These are phyloP conservation scores for Pseudomyrmex gracilis DNA, from an alignment of 1,140 invertebrate genomes.

Conservation along the genomic window DNA sequence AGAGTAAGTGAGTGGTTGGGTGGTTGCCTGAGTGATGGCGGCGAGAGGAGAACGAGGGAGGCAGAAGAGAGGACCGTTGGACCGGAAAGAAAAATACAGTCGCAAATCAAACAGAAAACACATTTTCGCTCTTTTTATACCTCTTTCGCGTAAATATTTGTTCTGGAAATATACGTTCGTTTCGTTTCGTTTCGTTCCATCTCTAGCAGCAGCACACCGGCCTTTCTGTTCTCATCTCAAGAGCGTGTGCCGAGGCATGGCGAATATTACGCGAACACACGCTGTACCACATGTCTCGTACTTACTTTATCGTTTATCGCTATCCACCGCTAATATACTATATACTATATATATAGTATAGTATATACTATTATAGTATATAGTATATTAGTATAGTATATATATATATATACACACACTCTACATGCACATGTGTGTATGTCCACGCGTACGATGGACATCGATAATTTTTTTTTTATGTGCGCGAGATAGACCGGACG, in stretches of 20 bases:
- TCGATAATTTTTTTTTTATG: background rate
- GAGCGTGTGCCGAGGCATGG: too few relatives aligned
- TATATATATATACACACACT: too few relatives aligned
- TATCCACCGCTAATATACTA: too few relatives aligned
- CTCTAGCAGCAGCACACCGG: slow-evolving; percentile 20
- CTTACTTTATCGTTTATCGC: too few relatives aligned
- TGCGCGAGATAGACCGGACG: background rate
- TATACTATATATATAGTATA: slow-evolving; percentile 4
- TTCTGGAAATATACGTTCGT: slow-evolving; percentile 79
- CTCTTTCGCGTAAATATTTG: slow-evolving; percentile 77
- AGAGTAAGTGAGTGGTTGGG: slow-evolving; percentile 53
- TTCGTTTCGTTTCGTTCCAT: slow-evolving; percentile 66
- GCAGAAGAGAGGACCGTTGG: slow-evolving; percentile 32
- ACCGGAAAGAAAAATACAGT: slow-evolving; percentile 76
- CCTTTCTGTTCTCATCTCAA: slow-evolving; percentile 32
- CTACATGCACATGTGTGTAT: too few relatives aligned
- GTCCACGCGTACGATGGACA: too few relatives aligned
- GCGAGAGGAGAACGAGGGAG: slow-evolving; percentile 16
- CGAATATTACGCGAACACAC: too few relatives aligned
- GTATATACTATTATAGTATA: too few relatives aligned
- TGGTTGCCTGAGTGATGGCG: slow-evolving; percentile 48
- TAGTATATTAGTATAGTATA: background rate
- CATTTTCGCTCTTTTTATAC: slow-evolving; percentile 76
- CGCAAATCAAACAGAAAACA: slow-evolving; percentile 79
- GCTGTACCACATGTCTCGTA: too few relatives aligned